Percentiles rank a stretch among this genome's conserved stretches.
These are phyloP conservation scores for Pseudobourletiella spinata DNA, from an alignment of 1,140 invertebrate genomes.

Conservation along the genomic window DNA sequence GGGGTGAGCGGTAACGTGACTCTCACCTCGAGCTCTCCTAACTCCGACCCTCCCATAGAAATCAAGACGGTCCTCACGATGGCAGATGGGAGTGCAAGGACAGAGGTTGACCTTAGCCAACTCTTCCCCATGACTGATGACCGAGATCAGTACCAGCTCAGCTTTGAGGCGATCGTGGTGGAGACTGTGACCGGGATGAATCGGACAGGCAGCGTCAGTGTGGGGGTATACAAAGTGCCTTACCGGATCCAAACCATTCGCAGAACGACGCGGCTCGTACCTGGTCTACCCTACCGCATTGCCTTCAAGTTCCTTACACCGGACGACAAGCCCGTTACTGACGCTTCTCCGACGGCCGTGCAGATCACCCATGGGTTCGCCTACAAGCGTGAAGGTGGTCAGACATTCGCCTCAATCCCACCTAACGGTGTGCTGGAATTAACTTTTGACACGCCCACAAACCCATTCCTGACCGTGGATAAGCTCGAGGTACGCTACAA, in stretches of 20 bases:
- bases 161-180: conserved; percentile 29
- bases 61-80: no score
- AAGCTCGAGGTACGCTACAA: conserved; percentile 48
- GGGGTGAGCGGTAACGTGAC: background rate
- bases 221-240: conserved; percentile 65
- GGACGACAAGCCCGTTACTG: conserved; percentile 59
- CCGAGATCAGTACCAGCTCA: conserved; percentile 49
- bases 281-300: conserved; percentile 49
- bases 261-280: conserved; percentile 72
- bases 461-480: conserved; percentile 47
- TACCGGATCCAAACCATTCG: conserved; percentile 73
- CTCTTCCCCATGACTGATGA: no score
- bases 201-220: conserved; percentile 56
- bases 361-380: conserved; percentile 57
- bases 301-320: conserved; percentile 60
- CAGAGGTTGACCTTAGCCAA: no score
- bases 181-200: background rate
- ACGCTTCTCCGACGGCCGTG: conserved; percentile 49
- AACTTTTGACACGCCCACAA: conserved; percentile 55
- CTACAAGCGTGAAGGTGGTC: conserved; percentile 53
- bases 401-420: conserved; percentile 50
- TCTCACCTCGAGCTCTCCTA: no score
- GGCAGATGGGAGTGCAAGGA: no score
- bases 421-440: conserved; percentile 59
- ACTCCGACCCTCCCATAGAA: no score